Evolutionary conservation across 2,888 invertebrate genomes (phyloP), one percentile per base, ranked within the genome.

Genomic region (Abscondita cerata): DNA sequence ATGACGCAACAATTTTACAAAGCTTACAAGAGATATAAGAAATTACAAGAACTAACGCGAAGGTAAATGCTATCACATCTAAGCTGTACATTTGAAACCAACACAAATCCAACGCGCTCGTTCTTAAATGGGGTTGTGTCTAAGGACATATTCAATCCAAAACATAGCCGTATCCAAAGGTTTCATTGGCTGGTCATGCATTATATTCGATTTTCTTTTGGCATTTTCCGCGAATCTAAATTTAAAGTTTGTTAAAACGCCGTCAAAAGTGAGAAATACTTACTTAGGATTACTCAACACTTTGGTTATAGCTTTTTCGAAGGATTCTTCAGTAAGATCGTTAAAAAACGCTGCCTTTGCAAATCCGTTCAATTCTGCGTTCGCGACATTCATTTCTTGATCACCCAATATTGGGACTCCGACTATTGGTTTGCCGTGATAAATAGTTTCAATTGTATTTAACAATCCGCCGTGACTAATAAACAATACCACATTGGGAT

Each of bases 391-490:
- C n/a, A n/a, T n/a, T n/a, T n/a, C n/a, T n/a, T n/a, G n/a, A n/a
- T 85, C 85, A 0, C 78, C 82, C 56, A 81, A 82, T 13, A 85
- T 75, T 0, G 85, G 85, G 48, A 85, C 79, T 1, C 82, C 83
- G 11, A 84, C 69, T n/a, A 83, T 70, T 0, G 84, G 83, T 12
- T 80, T n/a, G n/a, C n/a, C n/a, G n/a, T n/a, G n/a, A n/a, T n/a
- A n/a, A n/a, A n/a, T n/a, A n/a, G n/a, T n/a, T n/a, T n/a, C n/a
- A n/a, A n/a, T n/a, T n/a, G n/a, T n/a, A n/a, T n/a, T n/a, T n/a
- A n/a, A n/a, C n/a, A n/a, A n/a, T n/a, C n/a, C n/a, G n/a, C n/a
- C n/a, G n/a, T n/a, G n/a, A n/a, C n/a, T n/a, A n/a, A n/a, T n/a
- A n/a, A n/a, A n/a, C n/a, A n/a, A n/a, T n/a, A n/a, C n/a, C n/a